These are phyloP conservation scores for Embidobia sp. DNA, from an alignment of 2,888 invertebrate species.

Conservation along the genomic window DNA sequence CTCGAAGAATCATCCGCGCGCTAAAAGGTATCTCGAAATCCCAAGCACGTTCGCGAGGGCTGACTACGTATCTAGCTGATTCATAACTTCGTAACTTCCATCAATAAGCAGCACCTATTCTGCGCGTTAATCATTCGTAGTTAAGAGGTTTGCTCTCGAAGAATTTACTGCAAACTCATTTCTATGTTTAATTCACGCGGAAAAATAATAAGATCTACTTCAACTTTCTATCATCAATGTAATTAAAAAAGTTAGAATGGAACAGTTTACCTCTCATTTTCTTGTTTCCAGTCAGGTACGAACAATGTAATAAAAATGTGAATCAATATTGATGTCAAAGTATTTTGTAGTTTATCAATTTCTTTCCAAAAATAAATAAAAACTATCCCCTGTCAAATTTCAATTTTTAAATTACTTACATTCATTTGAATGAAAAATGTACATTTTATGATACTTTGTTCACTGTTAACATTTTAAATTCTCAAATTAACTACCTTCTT, in stretches of 20 bases:
- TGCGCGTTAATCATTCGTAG: constrained; percentile 35
- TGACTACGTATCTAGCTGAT: constrained; percentile 42
- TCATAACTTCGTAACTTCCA: constrained; percentile 43
- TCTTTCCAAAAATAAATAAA: no score
- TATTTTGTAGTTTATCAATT: no score
- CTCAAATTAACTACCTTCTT: no score
- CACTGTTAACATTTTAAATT: no score
- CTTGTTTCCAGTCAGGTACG: background rate
- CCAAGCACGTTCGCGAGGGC: constrained; percentile 37
- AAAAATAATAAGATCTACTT: constrained; percentile 6
- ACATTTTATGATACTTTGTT: no score
- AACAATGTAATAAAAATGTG: no score
- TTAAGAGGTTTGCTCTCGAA: constrained; percentile 9
- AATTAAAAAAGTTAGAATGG: background rate
- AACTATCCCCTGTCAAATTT: no score
- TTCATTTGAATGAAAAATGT: no score
- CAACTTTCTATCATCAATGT: background rate
- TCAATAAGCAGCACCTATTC: constrained; percentile 40
- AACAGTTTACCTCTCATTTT: background rate
- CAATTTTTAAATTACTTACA: no score
- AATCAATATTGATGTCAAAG: no score
- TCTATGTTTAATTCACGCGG: background rate
- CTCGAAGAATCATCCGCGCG: constrained; percentile 28
- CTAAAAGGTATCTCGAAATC: constrained; percentile 50
- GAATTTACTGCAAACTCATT: background rate